A percentile compares a stretch with the other conserved stretches of the same genome.
Conservation (phyloP, 2,113 vertebrate genomes). For the Apteryx owenii region DNA sequence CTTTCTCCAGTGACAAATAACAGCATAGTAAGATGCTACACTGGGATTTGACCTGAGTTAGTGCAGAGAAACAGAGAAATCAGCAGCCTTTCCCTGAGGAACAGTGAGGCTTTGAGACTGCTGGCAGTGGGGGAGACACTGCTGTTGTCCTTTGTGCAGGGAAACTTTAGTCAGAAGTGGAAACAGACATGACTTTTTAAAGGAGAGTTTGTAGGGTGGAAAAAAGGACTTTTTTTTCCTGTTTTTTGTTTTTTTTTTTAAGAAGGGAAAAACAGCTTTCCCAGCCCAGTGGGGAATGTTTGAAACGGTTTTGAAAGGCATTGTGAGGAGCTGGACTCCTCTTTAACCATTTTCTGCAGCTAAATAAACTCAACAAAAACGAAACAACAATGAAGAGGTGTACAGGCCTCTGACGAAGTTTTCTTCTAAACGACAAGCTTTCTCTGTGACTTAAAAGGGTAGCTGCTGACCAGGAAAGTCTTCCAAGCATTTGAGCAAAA, state of each 20-base stretch:
- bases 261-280: neutral
- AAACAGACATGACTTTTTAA: neutral
- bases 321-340: neutral
- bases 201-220: neutral
- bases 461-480: neutral
- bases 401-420: neutral
- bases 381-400: neutral
- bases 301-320: neutral
- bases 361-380: constrained; percentile 1
- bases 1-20: neutral
- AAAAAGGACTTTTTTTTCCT: neutral
- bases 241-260: too few species aligned
- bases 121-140: neutral
- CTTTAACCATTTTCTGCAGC: neutral
- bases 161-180: neutral
- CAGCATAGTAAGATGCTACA: neutral
- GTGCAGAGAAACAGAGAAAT: neutral
- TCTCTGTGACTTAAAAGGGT: neutral
- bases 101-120: neutral
- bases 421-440: neutral
- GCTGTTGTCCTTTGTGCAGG: neutral
- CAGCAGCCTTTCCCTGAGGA: neutral
- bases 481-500: neutral
- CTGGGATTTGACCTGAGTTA: neutral
- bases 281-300: neutral